A percentile compares a stretch with the other conserved stretches of the same genome.
Evolutionary conservation across 1,140 invertebrate species (phyloP).

Genomic region (Drosophila funebris): DNA sequence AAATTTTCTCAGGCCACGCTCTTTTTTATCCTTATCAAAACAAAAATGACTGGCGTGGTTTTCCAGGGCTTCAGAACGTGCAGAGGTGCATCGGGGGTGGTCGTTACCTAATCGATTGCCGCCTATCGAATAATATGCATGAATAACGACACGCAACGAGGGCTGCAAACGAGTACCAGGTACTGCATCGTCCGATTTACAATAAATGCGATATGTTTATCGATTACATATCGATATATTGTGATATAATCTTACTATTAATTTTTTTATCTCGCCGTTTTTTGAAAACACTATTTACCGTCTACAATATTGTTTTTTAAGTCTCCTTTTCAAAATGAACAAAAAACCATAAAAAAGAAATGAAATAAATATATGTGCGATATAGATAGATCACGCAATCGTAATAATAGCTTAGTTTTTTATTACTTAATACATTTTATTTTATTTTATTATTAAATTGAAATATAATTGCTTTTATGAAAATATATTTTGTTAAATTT

Average conservation of each 20-base stretch:
- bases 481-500: no score
- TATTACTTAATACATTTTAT: no score
- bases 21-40: slow-evolving; percentile 83
- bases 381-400: no score
- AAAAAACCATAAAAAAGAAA: no score
- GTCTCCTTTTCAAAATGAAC: no score
- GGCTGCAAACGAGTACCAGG: background rate
- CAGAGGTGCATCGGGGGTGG: slow-evolving; percentile 53
- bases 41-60: slow-evolving; percentile 83
- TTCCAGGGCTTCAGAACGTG: slow-evolving; percentile 57
- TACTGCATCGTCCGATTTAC: background rate
- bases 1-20: slow-evolving; percentile 72
- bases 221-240: slow-evolving; percentile 1
- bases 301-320: no score
- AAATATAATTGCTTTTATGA: no score
- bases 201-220: background rate
- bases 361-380: no score
- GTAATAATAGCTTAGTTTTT: no score
- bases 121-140: slow-evolving; percentile 43
- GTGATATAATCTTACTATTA: background rate
- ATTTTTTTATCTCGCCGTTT: background rate
- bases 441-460: no score
- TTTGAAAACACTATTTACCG: no score
- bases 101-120: slow-evolving; percentile 16
- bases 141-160: background rate